Evolutionary conservation across 2,888 invertebrate genomes (phyloP), one percentile per base, ranked within the genome.

Genomic region (Amiota communis): DNA sequence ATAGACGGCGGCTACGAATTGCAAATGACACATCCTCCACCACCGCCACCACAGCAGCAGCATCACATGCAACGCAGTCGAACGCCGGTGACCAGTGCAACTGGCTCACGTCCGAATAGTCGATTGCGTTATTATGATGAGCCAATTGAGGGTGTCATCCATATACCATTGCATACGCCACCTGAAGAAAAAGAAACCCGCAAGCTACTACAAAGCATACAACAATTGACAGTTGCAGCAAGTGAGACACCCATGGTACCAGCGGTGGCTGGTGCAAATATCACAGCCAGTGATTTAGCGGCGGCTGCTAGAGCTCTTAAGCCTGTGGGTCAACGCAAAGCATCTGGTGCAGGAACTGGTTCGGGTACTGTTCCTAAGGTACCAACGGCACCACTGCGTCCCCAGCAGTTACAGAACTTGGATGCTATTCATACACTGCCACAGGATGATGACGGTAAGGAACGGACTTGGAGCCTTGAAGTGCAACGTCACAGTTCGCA

Each of bases 121-220:
- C 85, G 89, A 8, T 79, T 90, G 59, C 91, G 92, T 77, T 93
- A 93, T 86, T 93, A 93, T 84, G 94, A 94, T 79, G 91, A 92
- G 65, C 91, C 93, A 0, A 89, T 92, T 56, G 92, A 93, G 80
- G 93, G 93, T 0, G 91, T 91, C 67, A 93, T 95, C 71, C 92
- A 94, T 77, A 95, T 95, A 81, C 95, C 95, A 0, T 87, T 95
- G 73, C 94, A 93, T 77, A 94, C 94, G n/a, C 94, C 94, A 4
- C 93, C 93, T 0, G 93, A 93, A 76, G 94, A 93, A 83, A 90
- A 91, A 68, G 91, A 91, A 59, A 80, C 88, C 0, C 85, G 86
- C n/a, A 83, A 88, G 48, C 75, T 89, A 69, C 77, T 88, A 11
- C 82, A 88, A 68, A 86, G 86, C 57, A 87, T 88, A 67, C 87